These are phyloP conservation scores for Cyprinodon brontotheroides DNA, from an alignment of 2,113 vertebrate species.

Conservation along the genomic window DNA sequence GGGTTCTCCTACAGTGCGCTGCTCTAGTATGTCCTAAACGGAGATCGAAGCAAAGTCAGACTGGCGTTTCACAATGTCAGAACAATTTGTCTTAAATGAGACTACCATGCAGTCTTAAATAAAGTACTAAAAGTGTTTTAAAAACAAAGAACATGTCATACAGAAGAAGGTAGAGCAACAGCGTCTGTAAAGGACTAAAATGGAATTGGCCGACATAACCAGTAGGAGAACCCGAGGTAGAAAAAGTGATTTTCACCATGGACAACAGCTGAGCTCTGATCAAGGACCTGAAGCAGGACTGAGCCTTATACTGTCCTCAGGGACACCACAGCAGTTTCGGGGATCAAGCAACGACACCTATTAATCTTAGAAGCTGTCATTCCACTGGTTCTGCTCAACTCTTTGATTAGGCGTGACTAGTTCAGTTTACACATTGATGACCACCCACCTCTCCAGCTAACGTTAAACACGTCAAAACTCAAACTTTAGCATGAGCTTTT, in stretches of 20 bases:
- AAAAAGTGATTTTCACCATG: conserved; percentile 28
- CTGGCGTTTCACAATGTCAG: conserved; percentile 48
- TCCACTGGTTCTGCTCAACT: conserved; percentile 26
- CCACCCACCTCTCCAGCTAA: conserved; percentile 43
- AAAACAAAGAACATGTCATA: conserved; percentile 9
- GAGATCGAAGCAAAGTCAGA: conserved; percentile 13
- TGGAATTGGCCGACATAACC: conserved; percentile 41
- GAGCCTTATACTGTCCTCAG: background rate
- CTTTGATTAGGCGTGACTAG: conserved; percentile 41
- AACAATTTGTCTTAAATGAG: conserved; percentile 39
- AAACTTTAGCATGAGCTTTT: conserved; percentile 2
- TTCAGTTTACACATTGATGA: conserved; percentile 36
- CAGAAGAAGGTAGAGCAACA: conserved; percentile 12
- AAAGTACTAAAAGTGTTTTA: conserved; percentile 30
- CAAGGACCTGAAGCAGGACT: conserved; percentile 11
- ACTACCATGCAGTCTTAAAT: conserved; percentile 46
- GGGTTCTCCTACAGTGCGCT: conserved; percentile 97
- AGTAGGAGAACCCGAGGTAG: conserved; percentile 5
- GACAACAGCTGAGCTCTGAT: conserved; percentile 24
- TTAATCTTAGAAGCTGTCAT: conserved; percentile 12
- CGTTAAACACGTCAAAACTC: conserved; percentile 45
- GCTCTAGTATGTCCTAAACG: conserved; percentile 97
- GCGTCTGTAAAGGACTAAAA: conserved; percentile 17
- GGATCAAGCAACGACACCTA: conserved; percentile 32
- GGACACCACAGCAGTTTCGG: background rate